Evolutionary conservation across 2,888 invertebrate genomes (phyloP).

Genomic region (Andrena camellia): DNA sequence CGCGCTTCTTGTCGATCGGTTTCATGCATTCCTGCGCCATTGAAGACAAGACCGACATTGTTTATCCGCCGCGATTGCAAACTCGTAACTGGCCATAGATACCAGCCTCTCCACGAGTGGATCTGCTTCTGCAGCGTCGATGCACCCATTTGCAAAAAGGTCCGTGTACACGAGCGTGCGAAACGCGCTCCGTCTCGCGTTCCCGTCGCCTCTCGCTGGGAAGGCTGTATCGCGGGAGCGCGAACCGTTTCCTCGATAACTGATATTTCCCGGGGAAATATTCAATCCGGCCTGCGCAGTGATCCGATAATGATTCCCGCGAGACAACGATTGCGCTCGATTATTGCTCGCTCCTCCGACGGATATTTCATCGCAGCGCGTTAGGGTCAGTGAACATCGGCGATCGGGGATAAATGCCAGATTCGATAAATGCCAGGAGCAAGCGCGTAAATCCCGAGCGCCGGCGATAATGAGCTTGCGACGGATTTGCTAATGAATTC

Average conservation of each 20-base stretch:
- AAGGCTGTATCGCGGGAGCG: not conserved
- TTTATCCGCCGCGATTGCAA: conserved; percentile 62
- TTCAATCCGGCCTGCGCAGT: conserved; percentile 48
- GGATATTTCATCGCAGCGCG: conserved; percentile 65
- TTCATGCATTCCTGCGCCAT: conserved; percentile 66
- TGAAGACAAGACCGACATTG: conserved; percentile 72
- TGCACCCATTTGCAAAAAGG: conserved; percentile 8
- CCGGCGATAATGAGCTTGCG: conserved; percentile 2
- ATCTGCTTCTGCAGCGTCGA: conserved; percentile 35
- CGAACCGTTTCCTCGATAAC: conserved; percentile 5
- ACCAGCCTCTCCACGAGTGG: conserved; percentile 22
- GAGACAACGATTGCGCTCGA: conserved; percentile 50
- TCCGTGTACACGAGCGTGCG: conserved; percentile 16
- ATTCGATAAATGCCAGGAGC: not conserved
- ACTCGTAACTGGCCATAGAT: conserved; percentile 59
- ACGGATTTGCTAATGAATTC: not conserved
- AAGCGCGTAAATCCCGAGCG: conserved; percentile 13
- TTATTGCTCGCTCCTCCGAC: conserved; percentile 26
- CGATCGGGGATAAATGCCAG: conserved; percentile 34
- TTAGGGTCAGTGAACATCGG: conserved; percentile 65
- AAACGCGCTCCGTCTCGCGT: conserved; percentile 14
- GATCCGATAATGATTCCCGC: conserved; percentile 54
- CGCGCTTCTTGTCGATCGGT: conserved; percentile 57
- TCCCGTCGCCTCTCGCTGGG: not conserved
- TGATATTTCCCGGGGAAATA: conserved; percentile 25